These are phyloP conservation scores for Drosophila mettleri DNA, from an alignment of 2,888 invertebrate species.

Conservation along the genomic window DNA sequence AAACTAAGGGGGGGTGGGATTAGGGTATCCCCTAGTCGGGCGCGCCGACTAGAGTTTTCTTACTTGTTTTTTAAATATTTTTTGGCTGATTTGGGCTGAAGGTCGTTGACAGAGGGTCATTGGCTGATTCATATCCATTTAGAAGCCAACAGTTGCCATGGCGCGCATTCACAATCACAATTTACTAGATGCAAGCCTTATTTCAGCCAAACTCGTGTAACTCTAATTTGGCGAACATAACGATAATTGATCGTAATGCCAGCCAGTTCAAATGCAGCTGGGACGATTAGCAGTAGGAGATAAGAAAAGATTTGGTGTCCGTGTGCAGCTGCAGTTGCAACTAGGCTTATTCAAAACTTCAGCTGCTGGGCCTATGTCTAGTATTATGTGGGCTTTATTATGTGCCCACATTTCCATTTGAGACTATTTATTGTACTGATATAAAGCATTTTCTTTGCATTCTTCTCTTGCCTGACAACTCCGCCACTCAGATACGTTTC, in stretches of 20 bases:
- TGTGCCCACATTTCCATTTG: slow-evolving; percentile 9
- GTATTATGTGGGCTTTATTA: slow-evolving; percentile 27
- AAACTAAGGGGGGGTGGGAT: too few species aligned
- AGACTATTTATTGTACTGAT: slow-evolving; percentile 20
- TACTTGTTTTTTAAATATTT: slow-evolving; percentile 4
- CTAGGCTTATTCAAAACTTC: slow-evolving; percentile 20
- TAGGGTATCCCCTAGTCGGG: too few species aligned
- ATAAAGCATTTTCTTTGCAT: slow-evolving; percentile 14
- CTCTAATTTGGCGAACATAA: slow-evolving; percentile 34
- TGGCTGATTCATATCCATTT: slow-evolving; percentile 32
- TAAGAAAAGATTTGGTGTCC: slow-evolving; percentile 19
- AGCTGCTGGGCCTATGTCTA: slow-evolving; percentile 8
- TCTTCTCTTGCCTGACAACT: not conserved
- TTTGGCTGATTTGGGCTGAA: slow-evolving; percentile 57
- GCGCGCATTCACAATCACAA: not conserved
- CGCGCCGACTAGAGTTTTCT: too few species aligned
- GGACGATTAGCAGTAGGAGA: slow-evolving; percentile 16
- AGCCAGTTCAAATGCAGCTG: slow-evolving; percentile 19
- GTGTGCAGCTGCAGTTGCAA: slow-evolving; percentile 35
- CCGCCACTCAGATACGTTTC: slow-evolving; percentile 11
- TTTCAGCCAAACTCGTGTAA: not conserved
- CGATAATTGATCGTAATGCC: slow-evolving; percentile 10
- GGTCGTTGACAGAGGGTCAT: slow-evolving; percentile 64
- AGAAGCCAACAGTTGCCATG: slow-evolving; percentile 3
- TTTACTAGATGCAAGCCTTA: slow-evolving; percentile 10